Evolutionary conservation across 2,888 invertebrate species (phyloP).

Genomic region (Ephialtes manifestator): DNA sequence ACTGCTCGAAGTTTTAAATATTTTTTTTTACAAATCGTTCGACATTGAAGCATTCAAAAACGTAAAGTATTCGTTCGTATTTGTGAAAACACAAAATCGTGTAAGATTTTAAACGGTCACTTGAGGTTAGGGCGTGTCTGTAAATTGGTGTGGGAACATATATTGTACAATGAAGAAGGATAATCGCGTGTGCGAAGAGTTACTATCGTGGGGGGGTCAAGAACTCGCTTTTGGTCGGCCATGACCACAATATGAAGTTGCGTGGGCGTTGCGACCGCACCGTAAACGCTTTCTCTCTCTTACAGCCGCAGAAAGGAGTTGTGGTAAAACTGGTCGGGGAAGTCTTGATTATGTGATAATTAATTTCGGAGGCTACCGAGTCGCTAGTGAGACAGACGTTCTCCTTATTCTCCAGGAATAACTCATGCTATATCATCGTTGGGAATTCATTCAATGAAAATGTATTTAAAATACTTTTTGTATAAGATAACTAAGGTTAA

Average conservation of each 20-base stretch:
- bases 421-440: conserved; percentile 18
- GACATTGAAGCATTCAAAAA: too few relatives aligned
- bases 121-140: conserved; percentile 1
- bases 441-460: background rate
- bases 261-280: conserved; percentile 57
- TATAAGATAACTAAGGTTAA: too few relatives aligned
- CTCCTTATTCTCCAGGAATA: conserved; percentile 55
- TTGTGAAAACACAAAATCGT: background rate
- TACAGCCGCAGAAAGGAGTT: conserved; percentile 7
- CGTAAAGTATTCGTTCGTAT: too few relatives aligned
- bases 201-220: conserved; percentile 42
- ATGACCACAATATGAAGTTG: conserved; percentile 53
- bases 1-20: too few relatives aligned
- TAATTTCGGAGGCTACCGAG: conserved; percentile 74
- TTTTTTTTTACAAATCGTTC: too few relatives aligned
- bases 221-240: conserved; percentile 52
- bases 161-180: conserved; percentile 14
- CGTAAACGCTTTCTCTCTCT: conserved; percentile 19
- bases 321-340: conserved; percentile 65
- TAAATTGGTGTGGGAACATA: conserved; percentile 25
- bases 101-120: background rate
- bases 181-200: conserved; percentile 43
- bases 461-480: background rate
- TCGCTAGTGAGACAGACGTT: conserved; percentile 35
- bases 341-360: conserved; percentile 77